Percentiles rank a stretch among this genome's conserved stretches.
Conservation (phyloP, 37 sponge, comb jelly and placozoan species). For the Spongilla lacustris region DNA sequence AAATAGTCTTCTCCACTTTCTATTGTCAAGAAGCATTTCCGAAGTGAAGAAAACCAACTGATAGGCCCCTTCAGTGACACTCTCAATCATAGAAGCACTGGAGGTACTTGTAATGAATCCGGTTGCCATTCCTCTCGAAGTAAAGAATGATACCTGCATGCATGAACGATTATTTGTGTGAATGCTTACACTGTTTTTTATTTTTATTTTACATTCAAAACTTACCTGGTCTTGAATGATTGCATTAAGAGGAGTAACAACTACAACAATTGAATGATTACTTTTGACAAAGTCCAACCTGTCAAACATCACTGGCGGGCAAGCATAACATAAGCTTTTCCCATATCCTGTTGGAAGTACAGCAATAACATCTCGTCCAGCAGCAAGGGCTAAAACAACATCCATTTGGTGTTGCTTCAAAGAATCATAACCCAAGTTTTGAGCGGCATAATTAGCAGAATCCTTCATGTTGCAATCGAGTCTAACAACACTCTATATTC, state of each 20-base stretch:
- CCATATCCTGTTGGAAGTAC: conserved; percentile 9
- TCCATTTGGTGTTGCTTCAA: not conserved
- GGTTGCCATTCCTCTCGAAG: not conserved
- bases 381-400: not conserved
- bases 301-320: conserved; percentile 9
- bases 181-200: not conserved
- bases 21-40: not conserved
- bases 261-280: conserved; percentile 17
- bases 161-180: not conserved
- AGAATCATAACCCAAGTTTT: not conserved
- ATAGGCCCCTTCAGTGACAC: not conserved
- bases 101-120: conserved; percentile 1
- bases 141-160: conserved; percentile 7
- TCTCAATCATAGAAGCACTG: not conserved
- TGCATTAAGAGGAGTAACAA: conserved; percentile 11
- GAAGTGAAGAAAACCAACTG: conserved; percentile 7
- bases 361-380: not conserved
- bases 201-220: not conserved
- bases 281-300: not conserved
- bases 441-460: not conserved
- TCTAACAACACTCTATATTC: not conserved
- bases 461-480: not conserved
- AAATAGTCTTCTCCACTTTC: conserved; percentile 2
- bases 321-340: conserved; percentile 11
- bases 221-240: conserved; percentile 26